Base-by-base conservation (phyloP, 1,140 invertebrate genomes). In the Drosophila aff. region DNA sequence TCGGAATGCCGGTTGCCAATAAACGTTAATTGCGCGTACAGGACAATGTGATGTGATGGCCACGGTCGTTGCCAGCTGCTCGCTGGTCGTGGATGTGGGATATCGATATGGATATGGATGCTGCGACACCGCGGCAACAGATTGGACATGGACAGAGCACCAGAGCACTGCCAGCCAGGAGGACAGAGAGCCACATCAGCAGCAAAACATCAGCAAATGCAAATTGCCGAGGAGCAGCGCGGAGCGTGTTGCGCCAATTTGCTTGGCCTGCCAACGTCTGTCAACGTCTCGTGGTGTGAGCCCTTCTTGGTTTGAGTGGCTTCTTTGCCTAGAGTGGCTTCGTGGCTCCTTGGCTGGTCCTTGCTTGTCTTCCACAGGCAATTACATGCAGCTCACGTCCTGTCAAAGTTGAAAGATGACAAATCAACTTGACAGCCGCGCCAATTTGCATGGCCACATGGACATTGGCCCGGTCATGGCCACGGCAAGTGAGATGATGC, bases 391-490 rank as follows among this genome's bases (percentile, higher is more conserved):
- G 60, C 84, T 87, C 83, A 87, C 83, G 83, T 87, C 80, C 83
- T 87, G 83, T 87, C 84, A 87, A 89, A 90, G 84, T 90, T 87
- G 85, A 87, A 87, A 87, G 84, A 87, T 87, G 84, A 87, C 84
- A 87, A 87, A 87, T 87, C 85, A 87, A 87, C 84, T 87, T 87
- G 84, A 87, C 84, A 87, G 84, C 85, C 61, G 80, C 65, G 73
- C 83, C 84, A 87, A 87, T 87, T 87, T 87, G 84, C 84, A 87
- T 87, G 72, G 73, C 84, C 81, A 81, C 75, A 82, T 86, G 83
- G 83, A 63, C 67, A 52, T 31, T 28, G 28, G 26, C n/a, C 28
- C 28, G 50, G 50, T 33, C 50, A 52, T 33, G 50, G 28, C 50
- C 50, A 21, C n/a, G 69, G 65, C 63, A 63, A 53, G 38, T 40